phyloP scores from a whole-genome alignment of 2,797 vertebrate genomes.

The Mallotus villosus region DNA sequence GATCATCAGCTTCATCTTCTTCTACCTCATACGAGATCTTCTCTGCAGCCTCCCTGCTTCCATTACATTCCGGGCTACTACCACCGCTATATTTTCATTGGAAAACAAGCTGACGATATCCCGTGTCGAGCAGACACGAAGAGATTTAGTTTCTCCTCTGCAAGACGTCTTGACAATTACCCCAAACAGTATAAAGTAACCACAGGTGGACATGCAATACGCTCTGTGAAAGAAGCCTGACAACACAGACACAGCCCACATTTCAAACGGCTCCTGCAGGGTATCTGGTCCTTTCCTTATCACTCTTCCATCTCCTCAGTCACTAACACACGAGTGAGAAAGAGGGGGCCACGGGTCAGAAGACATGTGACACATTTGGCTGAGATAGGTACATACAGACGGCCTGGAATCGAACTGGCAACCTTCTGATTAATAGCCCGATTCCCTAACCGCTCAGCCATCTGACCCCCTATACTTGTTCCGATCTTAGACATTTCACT shows the following conservation, averaged over 20 bases:
- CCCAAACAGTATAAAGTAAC: conserved; percentile 1
- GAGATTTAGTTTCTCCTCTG: background rate
- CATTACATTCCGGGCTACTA: too few relatives aligned
- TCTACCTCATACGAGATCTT: too few relatives aligned
- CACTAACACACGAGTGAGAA: background rate
- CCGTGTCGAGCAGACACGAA: background rate
- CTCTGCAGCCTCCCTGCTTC: too few relatives aligned
- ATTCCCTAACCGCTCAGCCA: too few relatives aligned
- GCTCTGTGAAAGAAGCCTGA: conserved; percentile 4
- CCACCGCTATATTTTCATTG: too few relatives aligned
- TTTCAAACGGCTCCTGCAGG: background rate
- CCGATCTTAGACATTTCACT: too few relatives aligned
- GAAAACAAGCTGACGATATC: too few relatives aligned
- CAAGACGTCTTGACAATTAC: background rate
- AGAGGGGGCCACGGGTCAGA: too few relatives aligned
- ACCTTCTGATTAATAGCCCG: too few relatives aligned
- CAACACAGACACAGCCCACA: background rate
- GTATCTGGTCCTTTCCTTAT: background rate
- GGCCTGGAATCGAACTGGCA: too few relatives aligned
- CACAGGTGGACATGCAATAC: conserved; percentile 9
- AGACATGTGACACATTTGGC: background rate
- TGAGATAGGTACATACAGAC: background rate
- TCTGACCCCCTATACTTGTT: too few relatives aligned
- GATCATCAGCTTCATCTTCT: too few relatives aligned
- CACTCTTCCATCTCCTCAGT: background rate